These are phyloP conservation scores for Drosophila nikananu DNA, from an alignment of 1,140 invertebrate species.

Conservation along the genomic window DNA sequence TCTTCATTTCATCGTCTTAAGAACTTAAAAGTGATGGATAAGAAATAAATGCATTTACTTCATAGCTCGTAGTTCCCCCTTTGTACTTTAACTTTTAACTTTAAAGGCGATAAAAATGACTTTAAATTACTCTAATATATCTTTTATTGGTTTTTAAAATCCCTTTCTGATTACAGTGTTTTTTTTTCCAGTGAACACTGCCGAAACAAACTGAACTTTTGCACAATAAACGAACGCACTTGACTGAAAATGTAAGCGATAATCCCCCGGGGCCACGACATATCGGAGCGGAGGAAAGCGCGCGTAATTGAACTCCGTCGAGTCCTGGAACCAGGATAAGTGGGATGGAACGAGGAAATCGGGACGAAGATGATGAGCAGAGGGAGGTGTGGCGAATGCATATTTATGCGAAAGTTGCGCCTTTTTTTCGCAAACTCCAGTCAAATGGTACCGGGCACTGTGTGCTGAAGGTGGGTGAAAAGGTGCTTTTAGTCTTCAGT, in stretches of 20 bases:
- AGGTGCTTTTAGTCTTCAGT: background rate
- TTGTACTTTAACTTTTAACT: too few relatives aligned
- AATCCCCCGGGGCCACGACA: slow-evolving; percentile 69
- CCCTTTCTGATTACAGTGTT: too few relatives aligned
- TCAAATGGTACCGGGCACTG: slow-evolving; percentile 42
- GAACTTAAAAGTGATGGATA: too few relatives aligned
- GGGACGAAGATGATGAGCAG: slow-evolving; percentile 12
- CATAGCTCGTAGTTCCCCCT: too few relatives aligned
- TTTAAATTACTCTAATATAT: background rate
- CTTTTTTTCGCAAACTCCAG: slow-evolving; percentile 49
- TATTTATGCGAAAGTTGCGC: slow-evolving; percentile 76
- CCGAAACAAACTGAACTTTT: slow-evolving; percentile 53
- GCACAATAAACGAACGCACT: slow-evolving; percentile 71
- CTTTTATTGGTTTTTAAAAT: background rate
- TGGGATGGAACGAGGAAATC: slow-evolving; percentile 10
- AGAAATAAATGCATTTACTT: background rate
- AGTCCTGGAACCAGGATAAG: slow-evolving; percentile 27
- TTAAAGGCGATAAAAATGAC: background rate
- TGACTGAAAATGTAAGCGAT: slow-evolving; percentile 81
- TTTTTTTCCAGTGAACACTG: background rate
- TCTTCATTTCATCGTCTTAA: too few relatives aligned
- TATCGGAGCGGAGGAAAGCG: slow-evolving; percentile 47
- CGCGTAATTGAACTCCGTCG: slow-evolving; percentile 70
- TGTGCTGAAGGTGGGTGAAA: background rate
- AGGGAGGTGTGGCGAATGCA: slow-evolving; percentile 26